Conservation (phyloP, 2,113 vertebrate species). For the Gymnarchus niloticus region DNA sequence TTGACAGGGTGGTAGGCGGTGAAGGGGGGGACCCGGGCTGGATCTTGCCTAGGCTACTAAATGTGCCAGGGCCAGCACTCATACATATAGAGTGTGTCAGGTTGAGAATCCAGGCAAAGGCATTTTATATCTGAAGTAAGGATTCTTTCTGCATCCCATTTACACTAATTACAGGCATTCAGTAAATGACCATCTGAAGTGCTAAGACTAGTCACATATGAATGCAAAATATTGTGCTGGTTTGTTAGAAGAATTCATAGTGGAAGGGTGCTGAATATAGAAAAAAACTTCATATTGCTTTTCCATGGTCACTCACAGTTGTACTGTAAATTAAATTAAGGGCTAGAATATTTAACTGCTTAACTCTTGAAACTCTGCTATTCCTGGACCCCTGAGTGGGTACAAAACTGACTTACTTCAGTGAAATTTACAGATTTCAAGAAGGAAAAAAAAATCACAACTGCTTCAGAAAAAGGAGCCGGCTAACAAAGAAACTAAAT, state of each 20-base stretch:
- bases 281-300: not conserved
- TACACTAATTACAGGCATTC: not conserved
- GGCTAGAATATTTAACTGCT: not conserved
- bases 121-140: not conserved
- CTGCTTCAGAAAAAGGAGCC: not conserved
- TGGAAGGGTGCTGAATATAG: not conserved
- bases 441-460: not conserved
- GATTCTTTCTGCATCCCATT: not conserved
- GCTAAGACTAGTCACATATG: not conserved
- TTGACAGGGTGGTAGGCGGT: no score
- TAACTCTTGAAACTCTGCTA: not conserved
- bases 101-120: not conserved
- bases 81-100: not conserved
- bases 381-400: no score
- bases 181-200: not conserved
- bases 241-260: not conserved
- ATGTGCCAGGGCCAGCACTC: no score
- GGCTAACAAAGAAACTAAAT: not conserved
- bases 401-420: not conserved
- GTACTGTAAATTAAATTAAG: not conserved
- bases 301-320: not conserved
- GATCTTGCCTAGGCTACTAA: no score
- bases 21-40: no score
- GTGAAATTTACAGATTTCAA: not conserved
- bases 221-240: not conserved